A percentile compares a stretch with the other conserved stretches of the same genome.
phyloP scores from a whole-genome alignment of 2,113 vertebrate genomes.

The Pogona vitticeps region DNA sequence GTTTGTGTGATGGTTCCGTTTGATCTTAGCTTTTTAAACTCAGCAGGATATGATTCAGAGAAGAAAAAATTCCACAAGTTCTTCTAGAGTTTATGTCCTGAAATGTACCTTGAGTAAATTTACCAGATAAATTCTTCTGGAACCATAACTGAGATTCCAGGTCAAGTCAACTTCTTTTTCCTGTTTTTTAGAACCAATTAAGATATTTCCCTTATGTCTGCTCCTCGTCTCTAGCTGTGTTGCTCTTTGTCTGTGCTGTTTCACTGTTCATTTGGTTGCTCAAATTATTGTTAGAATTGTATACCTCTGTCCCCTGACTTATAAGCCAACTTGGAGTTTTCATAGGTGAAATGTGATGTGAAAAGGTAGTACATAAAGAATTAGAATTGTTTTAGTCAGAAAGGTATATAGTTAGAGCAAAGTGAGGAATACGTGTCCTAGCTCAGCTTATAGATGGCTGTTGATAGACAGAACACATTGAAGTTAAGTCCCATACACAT shows the following conservation, averaged over 20 bases:
- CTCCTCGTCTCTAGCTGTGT: neutral
- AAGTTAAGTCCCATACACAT: too few species aligned
- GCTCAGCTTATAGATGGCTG: neutral
- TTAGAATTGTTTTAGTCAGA: too few species aligned
- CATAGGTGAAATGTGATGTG: neutral
- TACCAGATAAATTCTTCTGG: neutral
- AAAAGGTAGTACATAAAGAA: neutral
- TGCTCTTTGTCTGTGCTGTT: neutral
- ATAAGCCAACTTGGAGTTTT: neutral
- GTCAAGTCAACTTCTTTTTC: too few species aligned
- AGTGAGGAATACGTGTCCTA: neutral
- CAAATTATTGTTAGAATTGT: neutral
- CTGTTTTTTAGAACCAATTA: neutral
- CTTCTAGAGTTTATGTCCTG: constrained; percentile 45
- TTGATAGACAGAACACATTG: too few species aligned
- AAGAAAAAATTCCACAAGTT: neutral
- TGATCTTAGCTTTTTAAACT: constrained; percentile 19
- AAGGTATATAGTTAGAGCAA: too few species aligned
- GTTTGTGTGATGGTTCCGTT: neutral
- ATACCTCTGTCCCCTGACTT: neutral
- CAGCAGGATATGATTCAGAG: constrained; percentile 31
- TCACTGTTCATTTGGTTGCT: neutral
- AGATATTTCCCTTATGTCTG: neutral
- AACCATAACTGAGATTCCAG: neutral
- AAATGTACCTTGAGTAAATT: constrained; percentile 41